Conservation (phyloP, 1,140 invertebrate genomes). For the Coelopa frigida region DNA sequence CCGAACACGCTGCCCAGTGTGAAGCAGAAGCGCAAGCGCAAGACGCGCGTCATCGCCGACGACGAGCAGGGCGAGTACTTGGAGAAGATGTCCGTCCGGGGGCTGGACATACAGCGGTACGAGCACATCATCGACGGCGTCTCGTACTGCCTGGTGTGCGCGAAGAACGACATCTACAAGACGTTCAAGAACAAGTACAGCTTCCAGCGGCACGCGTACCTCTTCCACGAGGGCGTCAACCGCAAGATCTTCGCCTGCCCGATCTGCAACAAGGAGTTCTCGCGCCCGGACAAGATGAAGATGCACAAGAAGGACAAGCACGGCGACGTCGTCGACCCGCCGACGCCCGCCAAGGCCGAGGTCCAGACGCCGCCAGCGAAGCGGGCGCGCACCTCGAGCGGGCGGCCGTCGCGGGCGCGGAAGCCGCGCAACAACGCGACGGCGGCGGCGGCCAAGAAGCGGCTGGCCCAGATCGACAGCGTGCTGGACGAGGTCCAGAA, state of each 20-base stretch:
- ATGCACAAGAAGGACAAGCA: slow-evolving; percentile 87
- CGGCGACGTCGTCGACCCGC: slow-evolving; percentile 42
- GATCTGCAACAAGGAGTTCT: slow-evolving; percentile 84
- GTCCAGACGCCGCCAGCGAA: slow-evolving; percentile 22
- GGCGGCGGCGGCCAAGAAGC: slow-evolving; percentile 28
- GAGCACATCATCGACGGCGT: slow-evolving; percentile 81
- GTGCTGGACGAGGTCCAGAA: slow-evolving; percentile 40
- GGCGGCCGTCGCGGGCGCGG: slow-evolving; percentile 28
- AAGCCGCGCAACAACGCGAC: slow-evolving; percentile 26
- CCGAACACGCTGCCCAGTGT: slow-evolving; percentile 47
- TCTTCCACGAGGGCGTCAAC: slow-evolving; percentile 86
- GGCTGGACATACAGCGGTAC: slow-evolving; percentile 80
- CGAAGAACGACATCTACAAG: slow-evolving; percentile 79
- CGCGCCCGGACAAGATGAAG: slow-evolving; percentile 87
- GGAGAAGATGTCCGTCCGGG: slow-evolving; percentile 83
- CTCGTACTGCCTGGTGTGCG: slow-evolving; percentile 84
- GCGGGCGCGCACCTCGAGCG: slow-evolving; percentile 21
- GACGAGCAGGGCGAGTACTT: slow-evolving; percentile 78
- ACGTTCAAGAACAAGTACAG: slow-evolving; percentile 92
- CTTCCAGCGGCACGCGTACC: slow-evolving; percentile 86
- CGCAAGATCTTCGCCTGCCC: slow-evolving; percentile 87
- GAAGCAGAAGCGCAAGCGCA: slow-evolving; percentile 54
- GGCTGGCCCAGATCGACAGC: slow-evolving; percentile 37
- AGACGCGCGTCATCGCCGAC: slow-evolving; percentile 68
- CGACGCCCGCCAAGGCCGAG: slow-evolving; percentile 22